These are phyloP conservation scores for Drosophila ustulata DNA, from an alignment of 2,888 invertebrate genomes.

Conservation along the genomic window DNA sequence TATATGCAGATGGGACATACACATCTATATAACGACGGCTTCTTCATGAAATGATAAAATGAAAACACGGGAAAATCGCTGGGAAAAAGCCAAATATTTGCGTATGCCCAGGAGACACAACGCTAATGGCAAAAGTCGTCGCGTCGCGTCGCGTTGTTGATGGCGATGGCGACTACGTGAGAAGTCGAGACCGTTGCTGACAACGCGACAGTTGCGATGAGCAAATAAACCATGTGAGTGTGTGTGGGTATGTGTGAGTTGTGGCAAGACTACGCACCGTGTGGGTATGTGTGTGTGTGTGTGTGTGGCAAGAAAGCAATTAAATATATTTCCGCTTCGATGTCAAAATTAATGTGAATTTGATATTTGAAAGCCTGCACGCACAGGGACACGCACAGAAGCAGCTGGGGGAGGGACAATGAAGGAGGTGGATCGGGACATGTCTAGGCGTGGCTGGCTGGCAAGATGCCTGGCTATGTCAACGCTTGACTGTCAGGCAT, in stretches of 20 bases:
- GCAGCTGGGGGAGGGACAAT: neutral
- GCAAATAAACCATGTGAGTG: constrained; percentile 30
- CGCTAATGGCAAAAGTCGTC: constrained; percentile 65
- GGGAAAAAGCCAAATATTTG: constrained; percentile 67
- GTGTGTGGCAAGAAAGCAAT: constrained; percentile 70
- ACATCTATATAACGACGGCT: constrained; percentile 35
- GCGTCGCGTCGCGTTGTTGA: neutral
- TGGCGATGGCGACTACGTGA: constrained; percentile 35
- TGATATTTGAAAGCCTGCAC: constrained; percentile 73
- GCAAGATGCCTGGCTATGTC: constrained; percentile 58
- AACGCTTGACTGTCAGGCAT: constrained; percentile 57
- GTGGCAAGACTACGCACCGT: neutral
- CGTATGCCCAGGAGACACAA: constrained; percentile 43
- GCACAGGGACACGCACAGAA: constrained; percentile 41
- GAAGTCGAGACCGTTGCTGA: constrained; percentile 15
- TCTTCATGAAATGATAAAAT: constrained; percentile 72
- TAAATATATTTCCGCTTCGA: constrained; percentile 80
- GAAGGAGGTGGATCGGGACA: constrained; percentile 1
- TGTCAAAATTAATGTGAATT: constrained; percentile 79
- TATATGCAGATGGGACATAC: constrained; percentile 29
- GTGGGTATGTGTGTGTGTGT: constrained; percentile 16
- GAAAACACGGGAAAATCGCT: constrained; percentile 66
- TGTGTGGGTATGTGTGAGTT: constrained; percentile 7
- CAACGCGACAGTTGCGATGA: constrained; percentile 19
- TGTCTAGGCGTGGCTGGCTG: constrained; percentile 52